These are phyloP conservation scores for Caenorhabditis virilis DNA, from an alignment of 2,888 invertebrate genomes.

Conservation along the genomic window DNA sequence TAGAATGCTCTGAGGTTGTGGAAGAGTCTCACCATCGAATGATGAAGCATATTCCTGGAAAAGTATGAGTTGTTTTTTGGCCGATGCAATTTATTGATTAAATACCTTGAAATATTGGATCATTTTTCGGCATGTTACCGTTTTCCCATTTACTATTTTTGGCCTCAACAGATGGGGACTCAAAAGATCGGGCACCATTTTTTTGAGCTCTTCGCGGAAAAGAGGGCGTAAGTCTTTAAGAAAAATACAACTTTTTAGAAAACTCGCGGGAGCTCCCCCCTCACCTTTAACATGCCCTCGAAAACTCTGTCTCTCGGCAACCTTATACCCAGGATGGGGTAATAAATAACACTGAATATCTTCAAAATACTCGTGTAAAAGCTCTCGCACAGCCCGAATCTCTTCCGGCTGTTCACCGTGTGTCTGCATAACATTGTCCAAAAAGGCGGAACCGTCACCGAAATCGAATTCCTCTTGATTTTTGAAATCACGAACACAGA, in stretches of 20 bases:
- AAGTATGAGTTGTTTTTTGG: too few species aligned
- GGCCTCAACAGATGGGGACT: conserved; percentile 56
- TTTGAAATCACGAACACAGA: conserved; percentile 71
- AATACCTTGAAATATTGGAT: conserved; percentile 60
- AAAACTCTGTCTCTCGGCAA: conserved; percentile 64
- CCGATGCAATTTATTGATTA: neutral
- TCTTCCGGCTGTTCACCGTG: conserved; percentile 46
- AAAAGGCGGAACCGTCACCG: conserved; percentile 53
- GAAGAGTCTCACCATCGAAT: conserved; percentile 59
- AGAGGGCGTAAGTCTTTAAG: conserved; percentile 58
- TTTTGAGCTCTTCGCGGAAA: conserved; percentile 63
- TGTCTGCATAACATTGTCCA: conserved; percentile 53
- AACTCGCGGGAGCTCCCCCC: neutral
- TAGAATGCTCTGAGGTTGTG: conserved; percentile 59
- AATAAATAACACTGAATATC: conserved; percentile 58
- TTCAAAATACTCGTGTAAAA: conserved; percentile 57
- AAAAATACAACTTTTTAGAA: neutral
- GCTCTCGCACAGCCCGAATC: conserved; percentile 49
- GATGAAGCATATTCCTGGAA: conserved; percentile 57
- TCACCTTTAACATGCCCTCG: conserved; percentile 63
- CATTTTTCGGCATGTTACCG: conserved; percentile 63
- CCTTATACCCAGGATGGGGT: conserved; percentile 66
- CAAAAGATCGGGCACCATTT: conserved; percentile 59
- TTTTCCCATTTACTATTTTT: conserved; percentile 61
- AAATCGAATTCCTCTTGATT: conserved; percentile 69